Base-by-base conservation (phyloP, 2,113 vertebrate species). In the Triplophysa dalaica region DNA sequence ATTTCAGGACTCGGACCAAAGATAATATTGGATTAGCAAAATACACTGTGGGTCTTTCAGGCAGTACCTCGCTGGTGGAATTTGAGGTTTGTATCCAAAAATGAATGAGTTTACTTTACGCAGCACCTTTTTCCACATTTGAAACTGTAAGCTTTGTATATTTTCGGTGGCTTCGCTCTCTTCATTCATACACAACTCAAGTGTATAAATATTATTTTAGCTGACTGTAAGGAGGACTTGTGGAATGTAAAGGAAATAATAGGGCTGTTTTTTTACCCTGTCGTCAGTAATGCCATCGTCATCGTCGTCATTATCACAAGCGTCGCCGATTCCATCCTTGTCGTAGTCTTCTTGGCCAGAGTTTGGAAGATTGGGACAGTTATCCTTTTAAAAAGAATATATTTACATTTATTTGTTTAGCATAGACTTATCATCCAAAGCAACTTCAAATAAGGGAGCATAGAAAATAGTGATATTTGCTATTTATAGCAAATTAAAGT, bases 321-420 rank as follows among this genome's bases (percentile, higher is more conserved):
- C 98, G 83, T 99, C 98, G 19, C 98, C 98, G 50, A 94, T 92
- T 77, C 96, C 96, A 70, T 99, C 98, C 70, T 95, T 98, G 90
- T 99, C 98, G 0, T 99, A 96, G 90, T 99, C 98, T 90, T 99
- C 98, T 82, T 99, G 98, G 0, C 98, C 98, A 2, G 98, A 99
- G 89, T 99, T 99, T 21, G 98, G 98, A 61, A 99, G 95, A 88
- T 97, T 96, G 80, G 97, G 98, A 79, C 98, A 99, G 74, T 99
- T 99, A 88, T 99, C 98, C 98, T 99, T 80, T 56, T 90, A 81
- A 80, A 83, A 13, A 12, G 26, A 22, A 13, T 22, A 22, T 26
- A 24, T 56, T 43, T 43, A 43, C 7, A 21, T 74, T 17, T 52
- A 52, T 52, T 52, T 3, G 16, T 52, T 52, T 52, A 75, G 16